These are phyloP conservation scores for Cyprinodon brontotheroides DNA, from an alignment of 2,113 vertebrate genomes.

Conservation along the genomic window DNA sequence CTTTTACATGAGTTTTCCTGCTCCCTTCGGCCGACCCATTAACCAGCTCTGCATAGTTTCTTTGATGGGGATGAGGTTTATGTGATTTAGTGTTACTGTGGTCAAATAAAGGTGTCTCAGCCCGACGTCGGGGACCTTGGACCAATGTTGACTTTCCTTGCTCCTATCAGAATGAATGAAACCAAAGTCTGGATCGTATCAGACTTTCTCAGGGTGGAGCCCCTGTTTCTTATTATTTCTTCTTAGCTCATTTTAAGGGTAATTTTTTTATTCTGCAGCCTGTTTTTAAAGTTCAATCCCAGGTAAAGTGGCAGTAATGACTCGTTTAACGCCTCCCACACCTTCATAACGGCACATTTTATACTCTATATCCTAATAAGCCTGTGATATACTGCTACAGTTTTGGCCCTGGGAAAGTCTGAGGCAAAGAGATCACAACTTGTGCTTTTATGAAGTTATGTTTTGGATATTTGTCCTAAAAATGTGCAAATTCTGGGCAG, in stretches of 20 bases:
- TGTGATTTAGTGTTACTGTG: constrained; percentile 26
- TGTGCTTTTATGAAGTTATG: no score
- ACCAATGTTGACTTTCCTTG: constrained; percentile 21
- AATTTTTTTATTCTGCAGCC: background rate
- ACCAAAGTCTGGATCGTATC: background rate
- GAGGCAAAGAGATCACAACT: no score
- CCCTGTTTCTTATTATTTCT: background rate
- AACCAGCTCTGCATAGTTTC: constrained; percentile 1
- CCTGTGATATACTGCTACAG: no score
- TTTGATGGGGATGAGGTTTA: constrained; percentile 14
- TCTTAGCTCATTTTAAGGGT: background rate
- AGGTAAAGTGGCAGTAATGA: no score
- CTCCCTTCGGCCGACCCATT: constrained; percentile 12
- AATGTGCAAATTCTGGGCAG: no score
- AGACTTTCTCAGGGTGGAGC: background rate
- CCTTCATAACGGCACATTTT: no score
- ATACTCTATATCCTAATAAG: no score
- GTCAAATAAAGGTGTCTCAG: constrained; percentile 22
- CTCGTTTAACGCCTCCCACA: no score
- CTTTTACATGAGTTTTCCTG: constrained; percentile 27
- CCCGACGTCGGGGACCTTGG: background rate
- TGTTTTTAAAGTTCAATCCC: no score
- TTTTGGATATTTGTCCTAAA: no score
- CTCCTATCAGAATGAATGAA: constrained; percentile 5
- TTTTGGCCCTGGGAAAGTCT: no score